A percentile compares a stretch with the other conserved stretches of the same genome.
Evolutionary conservation across 2,797 vertebrate genomes (phyloP).

Genomic region (Paedocypris micromegethes): DNA sequence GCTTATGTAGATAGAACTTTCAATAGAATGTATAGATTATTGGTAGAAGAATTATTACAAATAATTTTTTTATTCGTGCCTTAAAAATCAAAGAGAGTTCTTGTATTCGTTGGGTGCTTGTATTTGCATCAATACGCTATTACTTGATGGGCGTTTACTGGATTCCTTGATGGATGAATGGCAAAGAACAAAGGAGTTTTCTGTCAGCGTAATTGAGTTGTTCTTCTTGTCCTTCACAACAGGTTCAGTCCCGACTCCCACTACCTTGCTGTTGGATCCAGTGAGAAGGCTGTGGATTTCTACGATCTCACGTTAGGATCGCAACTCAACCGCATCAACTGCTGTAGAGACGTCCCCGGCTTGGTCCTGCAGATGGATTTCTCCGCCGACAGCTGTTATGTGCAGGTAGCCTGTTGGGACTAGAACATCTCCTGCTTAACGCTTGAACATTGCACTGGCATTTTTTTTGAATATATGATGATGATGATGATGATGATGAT

Average conservation of each 20-base stretch:
- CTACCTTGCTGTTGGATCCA: conserved; percentile 91
- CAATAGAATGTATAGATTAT: too few species aligned
- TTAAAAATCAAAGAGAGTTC: background rate
- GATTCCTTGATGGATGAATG: background rate
- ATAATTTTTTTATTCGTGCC: too few species aligned
- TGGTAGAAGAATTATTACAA: too few species aligned
- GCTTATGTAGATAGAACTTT: too few species aligned
- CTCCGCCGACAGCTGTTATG: conserved; percentile 79
- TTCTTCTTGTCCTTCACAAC: too few species aligned
- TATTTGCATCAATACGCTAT: too few species aligned
- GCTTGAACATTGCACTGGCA: too few species aligned
- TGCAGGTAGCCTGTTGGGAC: conserved; percentile 60
- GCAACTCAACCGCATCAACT: conserved; percentile 89
- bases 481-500: too few species aligned
- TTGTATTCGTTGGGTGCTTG: background rate
- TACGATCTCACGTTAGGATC: conserved; percentile 87
- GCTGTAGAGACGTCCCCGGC: conserved; percentile 92
- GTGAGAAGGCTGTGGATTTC: conserved; percentile 91
- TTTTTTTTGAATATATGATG: too few species aligned
- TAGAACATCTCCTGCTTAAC: too few species aligned
- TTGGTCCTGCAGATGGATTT: conserved; percentile 98
- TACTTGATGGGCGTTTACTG: too few species aligned
- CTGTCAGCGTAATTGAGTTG: background rate
- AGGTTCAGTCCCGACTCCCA: conserved; percentile 94
- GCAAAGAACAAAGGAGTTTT: background rate